Evolutionary conservation across 2,113 vertebrate genomes (phyloP).

Genomic region (Heterotilapia buettikoferi): DNA sequence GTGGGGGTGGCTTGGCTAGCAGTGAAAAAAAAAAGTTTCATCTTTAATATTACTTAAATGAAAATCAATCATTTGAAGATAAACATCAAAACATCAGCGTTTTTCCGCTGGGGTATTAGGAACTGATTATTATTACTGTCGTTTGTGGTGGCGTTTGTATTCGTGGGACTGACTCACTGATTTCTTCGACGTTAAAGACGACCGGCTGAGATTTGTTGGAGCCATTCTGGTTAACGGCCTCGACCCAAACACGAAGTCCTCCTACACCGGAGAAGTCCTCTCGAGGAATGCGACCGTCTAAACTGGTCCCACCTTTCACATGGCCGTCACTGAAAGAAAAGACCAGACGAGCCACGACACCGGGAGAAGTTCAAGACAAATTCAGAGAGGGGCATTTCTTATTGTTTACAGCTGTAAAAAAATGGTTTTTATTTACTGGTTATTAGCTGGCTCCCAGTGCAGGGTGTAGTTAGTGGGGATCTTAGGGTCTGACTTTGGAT

Average conservation of each 20-base stretch:
- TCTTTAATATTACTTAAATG: background rate
- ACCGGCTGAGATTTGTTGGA: background rate
- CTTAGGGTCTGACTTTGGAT: background rate
- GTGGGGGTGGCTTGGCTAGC: constrained; percentile 52
- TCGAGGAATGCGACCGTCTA: constrained; percentile 1
- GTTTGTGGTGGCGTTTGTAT: background rate
- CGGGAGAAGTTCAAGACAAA: background rate
- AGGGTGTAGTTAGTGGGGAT: constrained; percentile 42
- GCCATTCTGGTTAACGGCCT: constrained; percentile 14
- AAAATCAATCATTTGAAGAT: background rate
- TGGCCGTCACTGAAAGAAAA: background rate
- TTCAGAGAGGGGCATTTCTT: background rate
- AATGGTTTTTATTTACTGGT: constrained; percentile 13
- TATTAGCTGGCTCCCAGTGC: constrained; percentile 32
- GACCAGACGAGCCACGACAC: background rate
- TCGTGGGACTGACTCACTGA: constrained; percentile 46
- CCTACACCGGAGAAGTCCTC: background rate
- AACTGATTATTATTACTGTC: background rate
- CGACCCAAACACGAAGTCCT: constrained; percentile 55
- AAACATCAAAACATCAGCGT: background rate
- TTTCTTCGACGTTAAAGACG: constrained; percentile 16
- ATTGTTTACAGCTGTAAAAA: background rate
- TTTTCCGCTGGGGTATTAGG: background rate
- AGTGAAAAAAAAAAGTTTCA: background rate
- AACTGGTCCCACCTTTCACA: background rate